Conservation (phyloP, 2,113 vertebrate species). For the Nanorana parkeri region DNA sequence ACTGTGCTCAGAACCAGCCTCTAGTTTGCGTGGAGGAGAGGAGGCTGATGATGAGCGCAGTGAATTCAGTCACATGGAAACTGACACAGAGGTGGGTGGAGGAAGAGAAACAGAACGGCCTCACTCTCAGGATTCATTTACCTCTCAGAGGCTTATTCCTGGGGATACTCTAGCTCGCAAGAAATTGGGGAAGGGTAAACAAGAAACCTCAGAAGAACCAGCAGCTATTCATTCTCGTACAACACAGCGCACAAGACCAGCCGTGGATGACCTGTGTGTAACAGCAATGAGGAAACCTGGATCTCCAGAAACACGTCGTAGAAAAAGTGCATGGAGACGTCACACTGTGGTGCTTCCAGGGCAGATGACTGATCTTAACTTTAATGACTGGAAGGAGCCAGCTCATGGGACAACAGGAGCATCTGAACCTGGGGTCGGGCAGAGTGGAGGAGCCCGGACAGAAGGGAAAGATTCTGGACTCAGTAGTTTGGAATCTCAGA, state of each 20-base stretch:
- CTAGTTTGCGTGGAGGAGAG: constrained; percentile 78
- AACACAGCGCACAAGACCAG: constrained; percentile 76
- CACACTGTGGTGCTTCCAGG: constrained; percentile 90
- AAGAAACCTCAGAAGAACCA: constrained; percentile 67
- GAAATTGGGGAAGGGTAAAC: constrained; percentile 71
- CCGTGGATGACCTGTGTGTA: constrained; percentile 82
- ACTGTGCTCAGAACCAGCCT: constrained; percentile 76
- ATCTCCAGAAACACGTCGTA: constrained; percentile 87
- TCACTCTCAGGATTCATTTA: constrained; percentile 82
- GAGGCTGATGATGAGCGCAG: constrained; percentile 94
- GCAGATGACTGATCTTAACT: constrained; percentile 76
- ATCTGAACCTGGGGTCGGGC: background rate
- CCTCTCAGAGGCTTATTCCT: constrained; percentile 90
- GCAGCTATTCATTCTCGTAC: constrained; percentile 38
- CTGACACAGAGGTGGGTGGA: constrained; percentile 86
- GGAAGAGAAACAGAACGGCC: constrained; percentile 56
- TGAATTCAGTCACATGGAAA: constrained; percentile 85
- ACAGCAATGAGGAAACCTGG: constrained; percentile 82
- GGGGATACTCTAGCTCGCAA: constrained; percentile 90
- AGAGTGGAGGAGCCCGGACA: constrained; percentile 37
- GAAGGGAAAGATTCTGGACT: constrained; percentile 77
- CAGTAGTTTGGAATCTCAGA: constrained; percentile 78
- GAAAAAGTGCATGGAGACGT: constrained; percentile 87
- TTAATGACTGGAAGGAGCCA: constrained; percentile 77
- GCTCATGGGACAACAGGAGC: constrained; percentile 17